Percentiles rank a stretch among this genome's conserved stretches.
These are phyloP conservation scores for Dynastes maya DNA, from an alignment of 2,888 invertebrate genomes.

Conservation along the genomic window DNA sequence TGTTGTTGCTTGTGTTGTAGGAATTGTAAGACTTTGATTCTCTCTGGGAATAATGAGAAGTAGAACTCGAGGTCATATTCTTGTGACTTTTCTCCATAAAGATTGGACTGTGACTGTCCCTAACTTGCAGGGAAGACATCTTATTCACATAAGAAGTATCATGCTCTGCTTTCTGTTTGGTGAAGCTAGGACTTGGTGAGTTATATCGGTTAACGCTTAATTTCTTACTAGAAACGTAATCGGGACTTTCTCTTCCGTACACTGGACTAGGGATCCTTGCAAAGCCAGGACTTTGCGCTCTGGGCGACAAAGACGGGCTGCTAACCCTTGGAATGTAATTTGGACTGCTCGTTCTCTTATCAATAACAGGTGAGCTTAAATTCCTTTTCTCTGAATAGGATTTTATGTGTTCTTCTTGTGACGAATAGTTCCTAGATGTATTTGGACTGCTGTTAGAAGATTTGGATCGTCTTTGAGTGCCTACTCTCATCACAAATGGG, in stretches of 20 bases:
- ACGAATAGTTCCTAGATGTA: conserved; percentile 59
- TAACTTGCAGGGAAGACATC: conserved; percentile 65
- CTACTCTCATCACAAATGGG: conserved; percentile 90
- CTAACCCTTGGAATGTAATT: conserved; percentile 62
- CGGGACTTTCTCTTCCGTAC: conserved; percentile 64
- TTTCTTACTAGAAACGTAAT: conserved; percentile 66
- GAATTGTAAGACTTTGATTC: conserved; percentile 62
- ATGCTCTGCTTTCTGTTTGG: conserved; percentile 59
- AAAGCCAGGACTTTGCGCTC: conserved; percentile 65
- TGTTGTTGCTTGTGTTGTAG: conserved; percentile 55
- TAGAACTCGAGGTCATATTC: conserved; percentile 61
- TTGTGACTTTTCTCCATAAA: conserved; percentile 64
- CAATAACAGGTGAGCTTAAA: conserved; percentile 64
- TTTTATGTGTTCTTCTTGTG: conserved; percentile 66
- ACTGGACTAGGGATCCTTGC: conserved; percentile 52
- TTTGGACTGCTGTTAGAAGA: conserved; percentile 71
- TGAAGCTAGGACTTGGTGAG: conserved; percentile 59
- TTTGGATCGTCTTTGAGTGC: conserved; percentile 79
- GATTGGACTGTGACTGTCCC: conserved; percentile 63
- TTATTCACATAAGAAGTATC: conserved; percentile 65
- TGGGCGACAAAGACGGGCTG: conserved; percentile 64
- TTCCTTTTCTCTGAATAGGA: conserved; percentile 64
- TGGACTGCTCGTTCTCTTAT: conserved; percentile 62
- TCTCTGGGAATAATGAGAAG: conserved; percentile 62
- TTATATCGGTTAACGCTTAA: conserved; percentile 64